Percentiles rank a stretch among this genome's conserved stretches.
These are phyloP conservation scores for Pseudocheirus occidentalis DNA, from an alignment of 2,797 vertebrate species.

Conservation along the genomic window DNA sequence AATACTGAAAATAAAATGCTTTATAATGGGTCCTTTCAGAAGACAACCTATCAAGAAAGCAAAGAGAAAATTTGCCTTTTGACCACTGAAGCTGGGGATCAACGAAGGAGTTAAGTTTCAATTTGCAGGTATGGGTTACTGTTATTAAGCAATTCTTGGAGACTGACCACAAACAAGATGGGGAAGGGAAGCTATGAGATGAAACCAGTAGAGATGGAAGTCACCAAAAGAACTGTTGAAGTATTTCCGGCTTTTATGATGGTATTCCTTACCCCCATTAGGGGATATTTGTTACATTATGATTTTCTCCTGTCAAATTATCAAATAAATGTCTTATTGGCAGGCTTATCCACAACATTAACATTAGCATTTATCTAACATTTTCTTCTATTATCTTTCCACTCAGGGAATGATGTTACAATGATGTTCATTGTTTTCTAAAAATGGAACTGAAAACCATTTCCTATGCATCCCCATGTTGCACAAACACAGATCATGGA, in stretches of 20 bases:
- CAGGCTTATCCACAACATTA: constrained; percentile 57
- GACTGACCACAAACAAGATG: background rate
- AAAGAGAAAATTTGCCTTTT: background rate
- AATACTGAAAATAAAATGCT: background rate
- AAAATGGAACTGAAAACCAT: constrained; percentile 57
- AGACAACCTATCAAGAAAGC: background rate
- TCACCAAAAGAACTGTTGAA: constrained; percentile 48
- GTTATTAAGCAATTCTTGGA: background rate
- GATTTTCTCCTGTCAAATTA: constrained; percentile 56
- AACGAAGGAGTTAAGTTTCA: background rate
- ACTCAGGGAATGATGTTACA: background rate
- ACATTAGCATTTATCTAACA: constrained; percentile 54
- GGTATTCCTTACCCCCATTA: constrained; percentile 48
- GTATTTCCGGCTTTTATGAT: constrained; percentile 63
- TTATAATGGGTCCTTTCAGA: background rate
- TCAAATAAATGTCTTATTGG: constrained; percentile 42
- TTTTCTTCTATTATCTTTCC: constrained; percentile 51
- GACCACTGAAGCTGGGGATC: background rate
- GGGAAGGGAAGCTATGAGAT: constrained; percentile 30
- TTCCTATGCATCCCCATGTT: constrained; percentile 43
- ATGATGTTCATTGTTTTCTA: constrained; percentile 52
- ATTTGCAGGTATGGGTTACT: background rate
- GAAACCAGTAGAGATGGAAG: constrained; percentile 39
- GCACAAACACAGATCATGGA: background rate
- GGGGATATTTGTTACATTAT: constrained; percentile 63